Evolutionary conservation across 2,797 vertebrate species (phyloP), one percentile per base, ranked within the genome.

Genomic region (Philypnodon macrostomus): DNA sequence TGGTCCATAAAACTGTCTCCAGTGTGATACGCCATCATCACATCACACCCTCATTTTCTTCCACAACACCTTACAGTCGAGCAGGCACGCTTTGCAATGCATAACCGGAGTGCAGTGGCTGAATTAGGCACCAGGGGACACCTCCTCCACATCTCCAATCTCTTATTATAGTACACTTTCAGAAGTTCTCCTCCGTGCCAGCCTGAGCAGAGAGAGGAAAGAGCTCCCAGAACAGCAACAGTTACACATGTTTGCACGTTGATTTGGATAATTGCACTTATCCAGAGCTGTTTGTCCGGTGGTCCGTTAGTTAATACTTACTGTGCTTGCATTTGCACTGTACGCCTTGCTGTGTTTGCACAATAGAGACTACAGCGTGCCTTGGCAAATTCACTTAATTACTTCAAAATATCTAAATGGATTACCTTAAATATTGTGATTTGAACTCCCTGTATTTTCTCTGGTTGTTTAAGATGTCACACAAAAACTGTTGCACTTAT

Each of bases 31-130:
- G 53, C 67, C 75, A 63, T 80, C 77, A 66, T 75, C 67, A 58
- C 79, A 70, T 81, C 73, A 63, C 67, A 60, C 67, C 54, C 58
- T 74, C 40, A 80, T 81, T 78, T 79, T 52, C 64, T 69, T 55
- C 35, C 76, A 84, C 71, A 79, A 77, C 79, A 81, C 68, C 67
- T 84, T 54, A 56, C 74, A 79, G 64, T 64, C 60, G 61, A 85
- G 58, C 17, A 55, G 62, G 46, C 75, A 45, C 53, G 69, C 66
- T 81, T 70, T 73, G 71, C 75, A 76, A 76, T 70, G 82, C 76
- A 75, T 30, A 80, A 70, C 74, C 47, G 7, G 35, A 64, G 69
- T 49, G 69, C 42, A 23, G 41, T 39, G 59, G n/a, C 61, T 62
- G 75, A 80, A 80, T 80, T 56, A 61, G 63, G 66, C 62, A 52